phyloP scores from a whole-genome alignment of 2,888 invertebrate species.

The Taphrorychus bicolor region DNA sequence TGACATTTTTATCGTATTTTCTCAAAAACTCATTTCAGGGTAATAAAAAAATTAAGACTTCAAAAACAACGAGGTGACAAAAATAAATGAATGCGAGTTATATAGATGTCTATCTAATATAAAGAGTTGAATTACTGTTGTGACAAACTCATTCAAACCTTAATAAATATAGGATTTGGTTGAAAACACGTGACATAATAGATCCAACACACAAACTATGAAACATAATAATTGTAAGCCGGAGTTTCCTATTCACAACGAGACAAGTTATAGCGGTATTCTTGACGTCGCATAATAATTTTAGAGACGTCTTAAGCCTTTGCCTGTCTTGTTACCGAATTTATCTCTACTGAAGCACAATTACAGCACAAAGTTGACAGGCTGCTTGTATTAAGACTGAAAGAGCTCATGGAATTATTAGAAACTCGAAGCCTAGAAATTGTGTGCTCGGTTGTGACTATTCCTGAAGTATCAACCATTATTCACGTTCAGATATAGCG shows the following conservation, averaged over 20 bases:
- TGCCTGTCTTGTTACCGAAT: constrained; percentile 32
- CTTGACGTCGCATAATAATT: constrained; percentile 29
- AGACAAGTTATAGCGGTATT: constrained; percentile 25
- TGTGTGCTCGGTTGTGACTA: constrained; percentile 49
- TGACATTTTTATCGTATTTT: too few relatives aligned
- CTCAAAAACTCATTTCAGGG: too few relatives aligned
- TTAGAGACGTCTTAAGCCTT: constrained; percentile 28
- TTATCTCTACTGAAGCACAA: constrained; percentile 30
- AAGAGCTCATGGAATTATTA: constrained; percentile 25
- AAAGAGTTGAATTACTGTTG: too few relatives aligned
- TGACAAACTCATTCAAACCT: constrained; percentile 9
- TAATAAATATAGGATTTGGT: constrained; percentile 30
- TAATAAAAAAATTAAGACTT: too few relatives aligned
- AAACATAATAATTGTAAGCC: constrained; percentile 22
- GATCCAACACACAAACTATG: constrained; percentile 27
- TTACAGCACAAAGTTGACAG: constrained; percentile 30
- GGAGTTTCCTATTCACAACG: constrained; percentile 18
- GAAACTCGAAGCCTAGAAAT: constrained; percentile 51
- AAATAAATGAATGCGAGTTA: too few relatives aligned
- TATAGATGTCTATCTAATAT: too few relatives aligned
- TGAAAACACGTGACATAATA: constrained; percentile 22
- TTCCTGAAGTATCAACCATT: constrained; percentile 31
- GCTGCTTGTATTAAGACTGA: constrained; percentile 20
- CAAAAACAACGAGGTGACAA: too few relatives aligned
- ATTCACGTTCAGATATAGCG: constrained; percentile 39